Percentiles rank a stretch among this genome's conserved stretches.
Conservation (phyloP, 2,888 invertebrate species). For the Pristionchus entomophagus region DNA sequence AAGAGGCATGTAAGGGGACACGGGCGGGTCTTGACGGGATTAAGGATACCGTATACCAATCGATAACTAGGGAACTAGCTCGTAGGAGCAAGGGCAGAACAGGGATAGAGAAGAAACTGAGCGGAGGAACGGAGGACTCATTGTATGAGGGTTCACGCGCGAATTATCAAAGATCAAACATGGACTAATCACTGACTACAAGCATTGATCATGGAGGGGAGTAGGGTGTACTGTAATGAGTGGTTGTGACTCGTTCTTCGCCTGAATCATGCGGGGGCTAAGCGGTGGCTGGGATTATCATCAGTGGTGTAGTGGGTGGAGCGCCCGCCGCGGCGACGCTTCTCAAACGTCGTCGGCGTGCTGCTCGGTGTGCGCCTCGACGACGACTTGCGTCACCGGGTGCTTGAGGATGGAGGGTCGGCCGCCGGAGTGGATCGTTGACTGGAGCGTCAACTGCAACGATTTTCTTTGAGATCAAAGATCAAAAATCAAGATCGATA, state of each 20-base stretch:
- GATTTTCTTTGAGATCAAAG: neutral
- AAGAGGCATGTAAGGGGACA: slow-evolving; percentile 4
- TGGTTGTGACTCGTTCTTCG: neutral
- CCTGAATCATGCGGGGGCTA: slow-evolving; percentile 18
- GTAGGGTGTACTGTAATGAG: neutral
- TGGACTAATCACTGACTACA: neutral
- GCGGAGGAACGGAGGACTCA: neutral
- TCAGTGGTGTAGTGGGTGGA: neutral
- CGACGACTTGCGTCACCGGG: slow-evolving; percentile 47
- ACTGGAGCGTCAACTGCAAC: slow-evolving; percentile 64
- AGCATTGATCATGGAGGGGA: slow-evolving; percentile 2
- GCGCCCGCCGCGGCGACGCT: neutral
- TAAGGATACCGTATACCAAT: neutral
- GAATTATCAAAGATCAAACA: neutral
- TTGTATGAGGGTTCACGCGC: neutral
- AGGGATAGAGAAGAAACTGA: neutral
- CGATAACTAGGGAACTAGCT: slow-evolving; percentile 26
- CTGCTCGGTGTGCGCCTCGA: slow-evolving; percentile 35
- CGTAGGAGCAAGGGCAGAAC: slow-evolving; percentile 6
- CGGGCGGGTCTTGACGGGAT: neutral
- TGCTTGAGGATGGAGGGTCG: slow-evolving; percentile 49
- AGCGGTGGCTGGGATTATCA: neutral
- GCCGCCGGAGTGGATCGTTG: slow-evolving; percentile 59
- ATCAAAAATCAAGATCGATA: neutral
- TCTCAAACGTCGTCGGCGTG: slow-evolving; percentile 39